Conservation (phyloP, 2,113 vertebrate genomes). For the Galeopterus variegatus region DNA sequence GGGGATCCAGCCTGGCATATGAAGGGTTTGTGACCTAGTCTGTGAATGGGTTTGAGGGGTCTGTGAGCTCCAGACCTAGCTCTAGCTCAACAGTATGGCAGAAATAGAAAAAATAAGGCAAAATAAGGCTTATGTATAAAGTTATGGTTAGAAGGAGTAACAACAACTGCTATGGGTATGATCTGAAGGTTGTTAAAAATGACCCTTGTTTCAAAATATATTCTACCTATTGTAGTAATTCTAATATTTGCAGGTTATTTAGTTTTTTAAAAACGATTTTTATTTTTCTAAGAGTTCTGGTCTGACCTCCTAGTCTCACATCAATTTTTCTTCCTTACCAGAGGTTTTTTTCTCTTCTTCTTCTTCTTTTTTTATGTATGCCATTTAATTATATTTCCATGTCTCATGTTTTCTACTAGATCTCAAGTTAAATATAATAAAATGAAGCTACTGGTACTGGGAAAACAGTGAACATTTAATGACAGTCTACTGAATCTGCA, state of each 20-base stretch:
- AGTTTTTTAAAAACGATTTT: neutral
- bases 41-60: no score
- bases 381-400: neutral
- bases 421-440: constrained; percentile 6
- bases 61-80: no score
- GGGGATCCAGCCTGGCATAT: no score
- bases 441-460: neutral
- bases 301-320: neutral
- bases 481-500: neutral
- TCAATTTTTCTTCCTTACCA: neutral
- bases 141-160: neutral
- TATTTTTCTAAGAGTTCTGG: neutral
- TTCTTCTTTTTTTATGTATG: neutral
- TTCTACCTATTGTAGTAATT: neutral
- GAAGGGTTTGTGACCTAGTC: no score
- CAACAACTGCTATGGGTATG: neutral
- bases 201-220: neutral
- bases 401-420: neutral
- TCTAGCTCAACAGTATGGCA: neutral
- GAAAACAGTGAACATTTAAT: neutral
- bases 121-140: neutral
- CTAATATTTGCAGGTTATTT: neutral
- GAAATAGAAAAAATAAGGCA: neutral
- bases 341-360: neutral
- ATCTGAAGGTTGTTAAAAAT: neutral